Evolutionary conservation across 2,888 invertebrate species (phyloP).

Genomic region (Eristalis tenax): DNA sequence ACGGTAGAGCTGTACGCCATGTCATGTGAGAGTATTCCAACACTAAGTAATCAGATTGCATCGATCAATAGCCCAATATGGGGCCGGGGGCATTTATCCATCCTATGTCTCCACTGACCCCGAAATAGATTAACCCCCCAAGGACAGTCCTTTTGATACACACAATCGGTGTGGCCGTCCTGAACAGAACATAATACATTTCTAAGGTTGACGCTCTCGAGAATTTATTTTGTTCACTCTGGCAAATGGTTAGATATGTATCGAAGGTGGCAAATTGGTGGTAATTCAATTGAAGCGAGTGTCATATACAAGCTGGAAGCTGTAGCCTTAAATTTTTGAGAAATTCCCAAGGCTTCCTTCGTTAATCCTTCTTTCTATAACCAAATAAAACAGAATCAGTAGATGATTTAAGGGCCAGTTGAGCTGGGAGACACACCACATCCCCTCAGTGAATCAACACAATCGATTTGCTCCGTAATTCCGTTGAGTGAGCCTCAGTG

Average conservation of each 20-base stretch:
- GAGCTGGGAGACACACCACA: not conserved
- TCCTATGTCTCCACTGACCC: not conserved
- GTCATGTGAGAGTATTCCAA: not conserved
- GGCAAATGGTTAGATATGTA: not conserved
- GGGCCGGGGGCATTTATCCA: not conserved
- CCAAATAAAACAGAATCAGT: constrained; percentile 33
- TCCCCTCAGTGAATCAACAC: constrained; percentile 41
- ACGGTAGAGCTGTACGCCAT: not conserved
- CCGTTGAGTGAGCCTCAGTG: not conserved
- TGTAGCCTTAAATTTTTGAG: not conserved
- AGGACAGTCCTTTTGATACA: not conserved
- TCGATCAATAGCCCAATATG: not conserved
- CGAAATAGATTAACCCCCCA: constrained; percentile 2
- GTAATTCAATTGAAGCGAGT: not conserved
- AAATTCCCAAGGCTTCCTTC: not conserved
- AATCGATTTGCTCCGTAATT: constrained; percentile 31
- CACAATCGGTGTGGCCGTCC: not conserved
- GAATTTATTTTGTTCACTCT: not conserved
- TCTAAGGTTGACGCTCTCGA: not conserved
- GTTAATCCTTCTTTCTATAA: constrained; percentile 26
- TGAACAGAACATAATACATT: not conserved
- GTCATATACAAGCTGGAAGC: not conserved
- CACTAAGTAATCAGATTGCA: not conserved
- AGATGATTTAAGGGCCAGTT: constrained; percentile 29
- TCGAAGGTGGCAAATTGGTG: not conserved